Evolutionary conservation across 2,113 vertebrate genomes (phyloP).

Genomic region (Alligator mississippiensis): DNA sequence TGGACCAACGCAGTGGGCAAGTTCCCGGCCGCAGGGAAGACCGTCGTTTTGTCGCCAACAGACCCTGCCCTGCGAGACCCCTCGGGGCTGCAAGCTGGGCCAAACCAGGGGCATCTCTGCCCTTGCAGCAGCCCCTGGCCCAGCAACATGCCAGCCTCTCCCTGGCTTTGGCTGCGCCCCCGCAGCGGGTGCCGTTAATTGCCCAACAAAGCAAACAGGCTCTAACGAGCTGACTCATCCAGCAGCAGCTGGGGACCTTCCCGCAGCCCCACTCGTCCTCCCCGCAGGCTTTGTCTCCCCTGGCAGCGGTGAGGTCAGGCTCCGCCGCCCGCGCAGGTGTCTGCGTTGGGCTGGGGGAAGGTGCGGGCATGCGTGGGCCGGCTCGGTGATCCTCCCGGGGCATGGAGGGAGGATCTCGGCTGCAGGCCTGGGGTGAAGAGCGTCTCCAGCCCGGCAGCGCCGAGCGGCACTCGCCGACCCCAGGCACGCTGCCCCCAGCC

Average conservation of each 20-base stretch:
- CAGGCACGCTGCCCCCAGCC: background rate
- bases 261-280: background rate
- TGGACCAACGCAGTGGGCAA: too few species aligned
- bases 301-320: background rate
- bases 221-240: constrained; percentile 35
- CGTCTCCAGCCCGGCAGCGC: background rate
- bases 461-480: background rate
- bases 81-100: background rate
- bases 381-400: too few species aligned
- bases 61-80: background rate
- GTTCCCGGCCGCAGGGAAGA: too few species aligned
- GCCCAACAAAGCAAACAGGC: background rate
- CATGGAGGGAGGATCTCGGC: too few species aligned
- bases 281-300: background rate
- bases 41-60: background rate
- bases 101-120: accelerated
- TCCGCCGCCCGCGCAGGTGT: too few species aligned
- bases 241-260: background rate
- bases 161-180: too few species aligned
- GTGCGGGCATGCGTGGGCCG: too few species aligned
- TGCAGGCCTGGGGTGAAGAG: background rate
- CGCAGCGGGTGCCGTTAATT: background rate
- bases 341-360: too few species aligned
- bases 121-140: background rate
- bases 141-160: too few species aligned